Base-by-base conservation (phyloP, 2,888 invertebrate species). In the Pomacea canaliculata region DNA sequence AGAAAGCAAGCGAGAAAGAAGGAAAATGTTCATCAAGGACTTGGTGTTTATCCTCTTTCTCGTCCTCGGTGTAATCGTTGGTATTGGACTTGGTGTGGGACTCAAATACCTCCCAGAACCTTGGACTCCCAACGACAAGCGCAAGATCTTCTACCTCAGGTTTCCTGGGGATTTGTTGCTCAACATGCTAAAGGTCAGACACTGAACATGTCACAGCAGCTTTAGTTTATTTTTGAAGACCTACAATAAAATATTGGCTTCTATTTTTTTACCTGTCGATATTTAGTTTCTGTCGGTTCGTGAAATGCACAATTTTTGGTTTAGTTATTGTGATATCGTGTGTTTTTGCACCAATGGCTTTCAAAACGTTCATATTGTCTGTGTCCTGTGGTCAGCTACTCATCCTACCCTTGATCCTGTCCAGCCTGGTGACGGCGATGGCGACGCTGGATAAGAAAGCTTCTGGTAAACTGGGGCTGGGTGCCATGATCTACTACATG, bases 401-500 rank as follows among this genome's bases (percentile, higher is more conserved):
- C 84, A 94, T 94, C 80, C 91, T 94, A n/a, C 94, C 94, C 8
- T 92, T 94, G 71, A 93, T 94, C 81, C 92, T 94, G 71, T 93
- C 93, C 49, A 93, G 93, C 66, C 91, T 94, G 60, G 92, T 94
- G 76, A 91, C 93, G 80, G 93, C 93, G 68, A 95, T 97, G 82
- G 97, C 97, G 62, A 94, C 95, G 0, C 92, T 98, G 89, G 97
- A 98, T 92, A 93, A 97, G 78, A 94, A 95, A 87, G 93, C 97
- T 89, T 97, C 77, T 9, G 77, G 79, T 46, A 95, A 94, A 92
- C 97, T 96, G 85, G 95, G 95, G 46, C 92, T 93, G 68, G 94
- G 97, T 69, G 96, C 97, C n/a, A 95, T 98, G 81, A 92, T 94
- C 60, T 98, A 97, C 92, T 98, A 98, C 92, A 94, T 97, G 92